A percentile compares a stretch with the other conserved stretches of the same genome.
phyloP scores from a whole-genome alignment of 30 jellyfish, hydroid and myxozoan species.

The Turritopsis rubra region DNA sequence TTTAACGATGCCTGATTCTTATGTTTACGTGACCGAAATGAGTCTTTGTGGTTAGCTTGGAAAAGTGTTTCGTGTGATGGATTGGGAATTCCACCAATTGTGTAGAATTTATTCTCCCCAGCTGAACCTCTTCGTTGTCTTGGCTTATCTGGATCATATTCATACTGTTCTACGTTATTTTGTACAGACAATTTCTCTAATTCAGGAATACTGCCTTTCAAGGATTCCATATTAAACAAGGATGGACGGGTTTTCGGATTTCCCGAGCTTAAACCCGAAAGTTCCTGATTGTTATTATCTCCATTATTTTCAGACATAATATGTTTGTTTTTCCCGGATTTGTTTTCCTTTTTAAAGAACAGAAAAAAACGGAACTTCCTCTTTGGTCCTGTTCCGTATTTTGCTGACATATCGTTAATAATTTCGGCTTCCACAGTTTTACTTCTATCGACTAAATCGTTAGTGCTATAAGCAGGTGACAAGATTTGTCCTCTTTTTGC shows the following conservation, averaged over 20 bases:
- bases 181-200: background rate
- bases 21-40: background rate
- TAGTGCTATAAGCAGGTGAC: slow-evolving; percentile 6
- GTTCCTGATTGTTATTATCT: background rate
- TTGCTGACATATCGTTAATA: background rate
- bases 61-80: background rate
- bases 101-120: background rate
- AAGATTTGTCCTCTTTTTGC: background rate
- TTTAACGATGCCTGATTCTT: background rate
- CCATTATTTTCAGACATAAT: background rate
- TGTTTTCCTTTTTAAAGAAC: background rate
- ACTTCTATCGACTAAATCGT: background rate
- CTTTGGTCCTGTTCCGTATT: background rate
- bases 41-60: background rate
- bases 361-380: background rate
- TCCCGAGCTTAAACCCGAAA: background rate
- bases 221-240: background rate
- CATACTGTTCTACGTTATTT: background rate
- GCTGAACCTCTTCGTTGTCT: background rate
- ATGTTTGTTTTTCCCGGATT: background rate
- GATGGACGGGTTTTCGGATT: background rate
- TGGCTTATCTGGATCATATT: background rate
- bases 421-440: background rate
- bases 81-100: background rate
- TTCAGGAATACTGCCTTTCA: background rate